These are phyloP conservation scores for Clarias laeviceps DNA, from an alignment of 2,797 vertebrate species.

Conservation along the genomic window DNA sequence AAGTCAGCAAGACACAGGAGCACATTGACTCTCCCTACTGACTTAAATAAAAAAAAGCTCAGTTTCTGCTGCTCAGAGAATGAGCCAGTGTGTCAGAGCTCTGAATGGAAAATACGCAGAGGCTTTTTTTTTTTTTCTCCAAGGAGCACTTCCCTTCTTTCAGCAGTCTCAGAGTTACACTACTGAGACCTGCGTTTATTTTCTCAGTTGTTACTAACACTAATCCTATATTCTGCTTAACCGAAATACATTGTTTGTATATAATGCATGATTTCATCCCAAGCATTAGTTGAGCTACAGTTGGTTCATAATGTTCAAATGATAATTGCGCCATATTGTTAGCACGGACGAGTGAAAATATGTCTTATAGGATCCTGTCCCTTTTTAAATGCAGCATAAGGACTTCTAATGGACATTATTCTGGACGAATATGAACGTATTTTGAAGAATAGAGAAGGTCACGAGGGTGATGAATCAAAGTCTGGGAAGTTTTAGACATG, in stretches of 20 bases:
- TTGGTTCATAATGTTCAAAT: not conserved
- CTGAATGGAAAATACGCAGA: conserved; percentile 35
- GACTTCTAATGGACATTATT: not conserved
- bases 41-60: conserved; percentile 15
- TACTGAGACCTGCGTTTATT: conserved; percentile 15
- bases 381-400: not conserved
- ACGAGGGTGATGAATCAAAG: not conserved
- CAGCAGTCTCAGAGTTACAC: conserved; percentile 20
- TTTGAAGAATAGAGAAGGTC: not conserved
- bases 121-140: not conserved
- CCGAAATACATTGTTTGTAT: not conserved
- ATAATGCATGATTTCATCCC: not conserved
- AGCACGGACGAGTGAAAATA: not conserved
- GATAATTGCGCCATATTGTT: not conserved
- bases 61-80: conserved; percentile 25
- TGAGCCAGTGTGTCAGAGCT: conserved; percentile 30
- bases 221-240: not conserved
- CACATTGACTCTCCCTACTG: conserved; percentile 2
- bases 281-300: not conserved
- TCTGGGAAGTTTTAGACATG: not conserved
- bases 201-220: conserved; percentile 17
- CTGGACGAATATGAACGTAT: not conserved
- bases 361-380: not conserved
- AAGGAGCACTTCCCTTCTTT: not conserved
- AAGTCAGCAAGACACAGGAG: conserved; percentile 7